A percentile compares a stretch with the other conserved stretches of the same genome.
Evolutionary conservation across 2,797 vertebrate genomes (phyloP).

Genomic region (Peromyscus nudipes): DNA sequence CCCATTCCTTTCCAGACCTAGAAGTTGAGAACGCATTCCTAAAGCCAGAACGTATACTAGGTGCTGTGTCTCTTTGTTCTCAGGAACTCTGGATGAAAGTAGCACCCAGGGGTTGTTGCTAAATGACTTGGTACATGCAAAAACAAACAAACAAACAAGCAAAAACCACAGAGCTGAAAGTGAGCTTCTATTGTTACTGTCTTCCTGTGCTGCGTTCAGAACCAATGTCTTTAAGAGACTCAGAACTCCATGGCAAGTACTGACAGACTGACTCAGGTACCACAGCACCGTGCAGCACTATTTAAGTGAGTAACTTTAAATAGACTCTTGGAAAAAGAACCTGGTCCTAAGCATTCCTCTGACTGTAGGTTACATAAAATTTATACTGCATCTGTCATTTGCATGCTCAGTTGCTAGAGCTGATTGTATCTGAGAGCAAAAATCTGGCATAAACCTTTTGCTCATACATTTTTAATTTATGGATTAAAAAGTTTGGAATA

Average conservation of each 20-base stretch:
- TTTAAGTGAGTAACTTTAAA: constrained; percentile 33
- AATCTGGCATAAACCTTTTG: constrained; percentile 73
- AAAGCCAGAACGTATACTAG: background rate
- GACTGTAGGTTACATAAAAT: constrained; percentile 71
- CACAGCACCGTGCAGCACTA: background rate
- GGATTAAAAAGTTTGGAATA: constrained; percentile 79
- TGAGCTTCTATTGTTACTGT: background rate
- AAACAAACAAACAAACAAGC: background rate
- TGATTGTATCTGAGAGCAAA: constrained; percentile 79
- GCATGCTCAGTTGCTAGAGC: constrained; percentile 64
- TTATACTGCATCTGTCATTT: constrained; percentile 69
- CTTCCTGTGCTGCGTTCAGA: background rate
- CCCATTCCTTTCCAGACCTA: background rate
- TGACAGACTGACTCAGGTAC: background rate
- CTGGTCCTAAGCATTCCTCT: constrained; percentile 40
- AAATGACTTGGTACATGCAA: background rate
- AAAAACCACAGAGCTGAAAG: background rate
- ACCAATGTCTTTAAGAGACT: background rate
- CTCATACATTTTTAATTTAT: constrained; percentile 84
- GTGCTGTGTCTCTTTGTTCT: background rate
- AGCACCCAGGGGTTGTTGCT: background rate
- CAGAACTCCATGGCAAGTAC: background rate
- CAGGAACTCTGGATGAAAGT: background rate
- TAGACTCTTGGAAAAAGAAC: constrained; percentile 60
- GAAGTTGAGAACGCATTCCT: background rate